Evolutionary conservation across 2,888 invertebrate genomes (phyloP).

Genomic region (Apodemia zela): DNA sequence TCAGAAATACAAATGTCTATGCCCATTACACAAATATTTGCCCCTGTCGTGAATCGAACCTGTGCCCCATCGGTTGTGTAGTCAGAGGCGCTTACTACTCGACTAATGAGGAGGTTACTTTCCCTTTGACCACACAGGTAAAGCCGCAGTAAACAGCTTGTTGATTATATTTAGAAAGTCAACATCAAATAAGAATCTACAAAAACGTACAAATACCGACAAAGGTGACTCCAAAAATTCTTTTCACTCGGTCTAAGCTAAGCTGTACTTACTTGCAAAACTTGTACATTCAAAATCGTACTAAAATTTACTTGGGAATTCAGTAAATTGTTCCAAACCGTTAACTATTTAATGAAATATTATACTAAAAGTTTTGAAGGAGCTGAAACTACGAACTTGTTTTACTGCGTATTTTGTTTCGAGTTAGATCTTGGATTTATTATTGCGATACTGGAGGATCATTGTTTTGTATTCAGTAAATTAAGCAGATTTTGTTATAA

Average conservation of each 20-base stretch:
- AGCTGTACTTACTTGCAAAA: constrained; percentile 1
- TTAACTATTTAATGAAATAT: constrained; percentile 10
- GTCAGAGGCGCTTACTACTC: too few relatives aligned
- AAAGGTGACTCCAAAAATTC: neutral
- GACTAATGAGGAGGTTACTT: too few relatives aligned
- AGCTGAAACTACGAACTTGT: neutral
- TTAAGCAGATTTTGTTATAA: neutral
- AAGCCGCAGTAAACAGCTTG: too few relatives aligned
- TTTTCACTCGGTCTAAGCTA: neutral
- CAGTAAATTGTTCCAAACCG: neutral
- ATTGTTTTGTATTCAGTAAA: neutral
- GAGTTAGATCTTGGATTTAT: neutral
- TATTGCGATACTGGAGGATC: neutral
- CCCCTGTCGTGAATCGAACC: too few relatives aligned
- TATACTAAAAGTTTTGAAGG: constrained; percentile 4
- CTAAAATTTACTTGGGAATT: neutral
- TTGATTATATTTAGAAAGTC: too few relatives aligned
- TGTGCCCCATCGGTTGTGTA: too few relatives aligned
- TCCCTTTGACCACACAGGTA: too few relatives aligned
- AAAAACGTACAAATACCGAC: too few relatives aligned
- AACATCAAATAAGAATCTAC: too few relatives aligned
- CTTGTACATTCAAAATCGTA: neutral
- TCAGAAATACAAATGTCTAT: too few relatives aligned
- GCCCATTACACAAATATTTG: neutral
- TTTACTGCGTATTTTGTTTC: neutral